phyloP scores from a whole-genome alignment of 53 echinoderm and acorn worm genomes.

The Stichopus horrens region DNA sequence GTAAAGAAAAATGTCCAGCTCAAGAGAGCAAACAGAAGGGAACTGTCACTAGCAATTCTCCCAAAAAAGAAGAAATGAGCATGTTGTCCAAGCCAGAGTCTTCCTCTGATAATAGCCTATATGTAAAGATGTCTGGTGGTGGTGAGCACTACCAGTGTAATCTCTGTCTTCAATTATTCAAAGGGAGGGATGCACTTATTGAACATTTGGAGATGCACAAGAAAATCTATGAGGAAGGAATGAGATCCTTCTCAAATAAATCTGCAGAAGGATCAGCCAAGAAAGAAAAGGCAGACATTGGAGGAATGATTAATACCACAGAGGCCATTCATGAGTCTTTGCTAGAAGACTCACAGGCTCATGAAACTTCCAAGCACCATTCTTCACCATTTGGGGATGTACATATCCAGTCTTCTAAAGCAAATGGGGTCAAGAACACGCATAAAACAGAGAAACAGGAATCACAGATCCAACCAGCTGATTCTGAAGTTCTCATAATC shows the following conservation, averaged over 20 bases:
- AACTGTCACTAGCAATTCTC: not conserved
- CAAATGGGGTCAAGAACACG: not conserved
- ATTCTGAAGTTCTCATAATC: not conserved
- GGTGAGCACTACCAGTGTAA: slow-evolving; percentile 35
- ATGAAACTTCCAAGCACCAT: not conserved
- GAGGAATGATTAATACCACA: no score
- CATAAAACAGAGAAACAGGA: not conserved
- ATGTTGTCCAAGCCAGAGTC: not conserved
- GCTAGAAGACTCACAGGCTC: not conserved
- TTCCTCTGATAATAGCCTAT: not conserved
- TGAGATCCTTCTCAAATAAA: not conserved
- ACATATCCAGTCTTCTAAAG: not conserved
- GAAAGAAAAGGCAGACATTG: not conserved
- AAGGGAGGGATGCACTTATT: not conserved
- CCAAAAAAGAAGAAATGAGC: not conserved
- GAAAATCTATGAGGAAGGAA: slow-evolving; percentile 26
- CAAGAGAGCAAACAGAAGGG: not conserved
- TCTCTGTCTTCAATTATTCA: slow-evolving; percentile 29
- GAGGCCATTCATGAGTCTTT: not conserved
- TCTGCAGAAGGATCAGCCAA: not conserved
- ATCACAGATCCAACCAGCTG: not conserved
- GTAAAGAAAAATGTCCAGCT: not conserved
- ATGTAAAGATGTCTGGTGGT: slow-evolving; percentile 4
- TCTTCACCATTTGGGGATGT: not conserved
- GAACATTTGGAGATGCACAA: slow-evolving; percentile 34